Evolutionary conservation across 2,797 vertebrate genomes (phyloP).

Genomic region (Silurus aristotelis): DNA sequence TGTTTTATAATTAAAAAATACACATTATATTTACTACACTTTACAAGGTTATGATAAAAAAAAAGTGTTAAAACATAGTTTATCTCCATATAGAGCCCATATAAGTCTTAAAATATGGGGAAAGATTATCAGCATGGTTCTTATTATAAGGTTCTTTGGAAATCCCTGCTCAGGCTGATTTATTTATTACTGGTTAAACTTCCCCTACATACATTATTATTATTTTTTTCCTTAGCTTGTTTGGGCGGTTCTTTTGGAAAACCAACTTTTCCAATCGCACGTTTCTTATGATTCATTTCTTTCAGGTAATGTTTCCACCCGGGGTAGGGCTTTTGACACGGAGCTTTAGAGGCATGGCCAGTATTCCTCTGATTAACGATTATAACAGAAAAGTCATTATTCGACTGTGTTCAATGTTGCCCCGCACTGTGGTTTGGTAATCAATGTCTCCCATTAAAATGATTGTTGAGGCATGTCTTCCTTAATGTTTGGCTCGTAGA

Average conservation of each 20-base stretch:
- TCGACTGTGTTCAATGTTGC: neutral
- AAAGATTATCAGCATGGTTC: neutral
- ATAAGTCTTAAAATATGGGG: neutral
- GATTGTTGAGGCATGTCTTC: neutral
- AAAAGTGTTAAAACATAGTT: neutral
- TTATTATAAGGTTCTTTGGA: neutral
- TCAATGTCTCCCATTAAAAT: neutral
- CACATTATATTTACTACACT: neutral
- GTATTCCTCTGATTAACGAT: neutral
- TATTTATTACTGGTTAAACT: neutral
- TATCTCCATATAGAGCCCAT: neutral
- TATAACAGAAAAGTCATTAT: neutral
- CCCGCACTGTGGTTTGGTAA: neutral
- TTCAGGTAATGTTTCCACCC: too few species aligned
- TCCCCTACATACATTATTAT: neutral
- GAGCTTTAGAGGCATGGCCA: neutral
- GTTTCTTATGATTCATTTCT: neutral
- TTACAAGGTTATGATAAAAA: neutral
- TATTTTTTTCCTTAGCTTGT: neutral
- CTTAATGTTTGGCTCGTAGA: neutral
- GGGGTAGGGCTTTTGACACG: neutral
- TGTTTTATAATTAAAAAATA: neutral
- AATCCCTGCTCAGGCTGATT: neutral
- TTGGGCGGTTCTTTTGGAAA: neutral
- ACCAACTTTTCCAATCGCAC: neutral